Base-by-base conservation (phyloP, 2,888 invertebrate genomes). In the Nycteola revayana region DNA sequence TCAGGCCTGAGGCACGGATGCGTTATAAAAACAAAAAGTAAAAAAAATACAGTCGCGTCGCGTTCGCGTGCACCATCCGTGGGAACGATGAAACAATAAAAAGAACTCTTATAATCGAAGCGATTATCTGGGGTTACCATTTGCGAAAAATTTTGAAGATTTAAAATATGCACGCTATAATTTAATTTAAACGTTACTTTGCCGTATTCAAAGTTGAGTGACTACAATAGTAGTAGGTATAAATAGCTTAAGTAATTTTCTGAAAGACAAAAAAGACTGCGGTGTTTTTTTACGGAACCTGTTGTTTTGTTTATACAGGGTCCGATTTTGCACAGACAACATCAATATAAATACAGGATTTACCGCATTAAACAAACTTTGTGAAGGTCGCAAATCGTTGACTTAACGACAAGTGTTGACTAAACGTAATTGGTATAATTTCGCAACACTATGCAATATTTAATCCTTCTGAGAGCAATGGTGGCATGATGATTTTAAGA, bases 1-100 rank as follows among this genome's bases (percentile, higher is more conserved):
- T 25, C 17, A 49, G 60, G 83, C 86, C 75, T 42, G 68, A 64
- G 81, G 87, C 86, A 60, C 85, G 83, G 84, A 83, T 83, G 77
- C 60, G 48, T 58, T 51, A 53, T 57, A 58, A 49, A 55, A 63
- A 68, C 64, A 64, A 61, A 55, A 56, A 47, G n/a, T n/a, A n/a
- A 54, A 55, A 59, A 58, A 59, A 65, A 49, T 60, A 62, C 60
- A 60, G 72, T 71, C 72, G 66, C 73, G 69, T 60, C 72, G 66
- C 73, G 69, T 59, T 79, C 73, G 77, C 77, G 75, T 80, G 81
- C 71, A 75, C 47, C 62, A 64, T 68, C 67, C 86, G 86, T 86
- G 86, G 85, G 86, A 87, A 86, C 74, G 61, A 49, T 42, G 57
- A 48, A 68, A 75, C 73, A 75, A 77, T 73, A 77, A 76, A 71